Evolutionary conservation across 2,888 invertebrate genomes (phyloP).

Genomic region (Miltochrista miniata): DNA sequence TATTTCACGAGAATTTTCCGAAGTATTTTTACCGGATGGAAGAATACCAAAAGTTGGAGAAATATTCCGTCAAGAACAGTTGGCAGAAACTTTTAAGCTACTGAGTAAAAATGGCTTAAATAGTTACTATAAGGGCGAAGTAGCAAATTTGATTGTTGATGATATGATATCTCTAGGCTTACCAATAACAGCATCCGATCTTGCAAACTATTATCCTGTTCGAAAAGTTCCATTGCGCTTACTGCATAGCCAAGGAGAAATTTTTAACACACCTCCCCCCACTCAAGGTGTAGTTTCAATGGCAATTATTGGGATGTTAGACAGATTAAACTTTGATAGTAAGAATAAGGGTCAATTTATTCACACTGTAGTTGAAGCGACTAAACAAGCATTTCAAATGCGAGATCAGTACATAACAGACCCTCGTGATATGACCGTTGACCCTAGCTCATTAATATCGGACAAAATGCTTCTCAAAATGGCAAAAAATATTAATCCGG

Average conservation of each 20-base stretch:
- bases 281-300: conserved; percentile 72
- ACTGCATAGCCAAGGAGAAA: conserved; percentile 57
- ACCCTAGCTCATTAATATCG: conserved; percentile 54
- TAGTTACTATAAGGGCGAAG: conserved; percentile 66
- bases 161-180: conserved; percentile 62
- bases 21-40: conserved; percentile 52
- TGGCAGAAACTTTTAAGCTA: conserved; percentile 59
- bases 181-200: conserved; percentile 66
- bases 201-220: conserved; percentile 57
- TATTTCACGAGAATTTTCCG: conserved; percentile 17
- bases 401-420: conserved; percentile 66
- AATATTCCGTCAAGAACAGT: conserved; percentile 55
- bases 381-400: conserved; percentile 59
- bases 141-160: conserved; percentile 61
- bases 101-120: conserved; percentile 61
- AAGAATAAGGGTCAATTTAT: conserved; percentile 65
- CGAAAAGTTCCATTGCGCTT: conserved; percentile 62
- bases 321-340: conserved; percentile 62
- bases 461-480: conserved; percentile 51
- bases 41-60: conserved; percentile 55
- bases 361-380: conserved; percentile 68
- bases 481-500: conserved; percentile 52
- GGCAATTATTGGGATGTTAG: conserved; percentile 64
- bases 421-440: conserved; percentile 61
- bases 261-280: conserved; percentile 72